These are phyloP conservation scores for Anniella stebbinsi DNA, from an alignment of 2,797 vertebrate species.

Conservation along the genomic window DNA sequence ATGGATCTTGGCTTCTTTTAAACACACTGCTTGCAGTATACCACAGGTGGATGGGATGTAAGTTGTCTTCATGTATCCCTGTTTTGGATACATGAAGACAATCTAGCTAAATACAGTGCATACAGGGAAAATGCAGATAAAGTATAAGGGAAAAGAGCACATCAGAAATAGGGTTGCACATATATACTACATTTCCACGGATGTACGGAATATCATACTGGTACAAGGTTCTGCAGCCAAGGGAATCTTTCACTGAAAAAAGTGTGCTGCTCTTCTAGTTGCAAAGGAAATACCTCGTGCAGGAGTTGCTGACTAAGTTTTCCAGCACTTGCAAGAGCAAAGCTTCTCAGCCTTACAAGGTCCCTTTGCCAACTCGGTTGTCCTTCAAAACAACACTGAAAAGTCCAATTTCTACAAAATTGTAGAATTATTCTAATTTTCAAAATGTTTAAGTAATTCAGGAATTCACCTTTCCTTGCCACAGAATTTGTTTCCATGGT, in stretches of 20 bases:
- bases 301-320: not conserved
- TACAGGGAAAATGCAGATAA: not conserved
- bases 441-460: not conserved
- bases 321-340: not conserved
- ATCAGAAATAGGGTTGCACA: too few species aligned
- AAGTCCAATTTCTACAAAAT: not conserved
- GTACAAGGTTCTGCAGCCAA: not conserved
- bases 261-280: too few species aligned
- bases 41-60: not conserved
- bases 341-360: not conserved
- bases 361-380: not conserved
- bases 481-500: not conserved
- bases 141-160: not conserved
- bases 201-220: too few species aligned
- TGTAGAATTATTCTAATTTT: not conserved
- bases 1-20: not conserved
- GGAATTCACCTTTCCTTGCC: not conserved
- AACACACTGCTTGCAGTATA: not conserved
- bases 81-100: not conserved
- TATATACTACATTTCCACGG: not conserved
- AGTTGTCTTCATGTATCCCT: not conserved
- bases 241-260: not conserved
- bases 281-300: not conserved
- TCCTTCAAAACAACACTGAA: not conserved
- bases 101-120: not conserved